phyloP scores from a whole-genome alignment of 2,113 vertebrate species.

The Vidua chalybeata region DNA sequence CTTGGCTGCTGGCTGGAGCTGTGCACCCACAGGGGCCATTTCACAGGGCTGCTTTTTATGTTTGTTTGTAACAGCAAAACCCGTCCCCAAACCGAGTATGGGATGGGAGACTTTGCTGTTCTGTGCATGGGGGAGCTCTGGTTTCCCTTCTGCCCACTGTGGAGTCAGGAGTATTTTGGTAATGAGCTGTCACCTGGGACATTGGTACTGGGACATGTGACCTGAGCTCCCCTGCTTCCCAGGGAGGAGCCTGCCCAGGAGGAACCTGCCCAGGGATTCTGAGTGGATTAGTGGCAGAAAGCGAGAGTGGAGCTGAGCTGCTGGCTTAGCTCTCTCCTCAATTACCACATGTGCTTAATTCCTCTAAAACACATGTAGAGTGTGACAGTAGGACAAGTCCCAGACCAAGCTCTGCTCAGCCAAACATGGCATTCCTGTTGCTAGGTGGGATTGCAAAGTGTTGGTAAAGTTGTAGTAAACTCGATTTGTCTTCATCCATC shows the following conservation, averaged over 20 bases:
- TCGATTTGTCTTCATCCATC: rapidly evolving
- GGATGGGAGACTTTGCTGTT: background rate
- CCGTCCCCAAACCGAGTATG: background rate
- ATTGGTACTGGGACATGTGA: background rate
- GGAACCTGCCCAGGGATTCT: background rate
- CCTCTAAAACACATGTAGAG: rapidly evolving
- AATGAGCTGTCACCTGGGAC: background rate
- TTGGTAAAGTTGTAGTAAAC: background rate
- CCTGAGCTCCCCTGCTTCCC: background rate
- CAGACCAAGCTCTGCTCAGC: background rate
- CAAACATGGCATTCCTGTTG: background rate
- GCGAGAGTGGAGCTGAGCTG: background rate
- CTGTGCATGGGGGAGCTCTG: background rate
- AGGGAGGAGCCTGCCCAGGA: background rate
- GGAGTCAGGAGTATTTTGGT: background rate
- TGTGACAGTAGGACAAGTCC: background rate
- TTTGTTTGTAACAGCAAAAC: background rate
- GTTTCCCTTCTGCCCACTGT: background rate
- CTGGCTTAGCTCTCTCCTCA: background rate
- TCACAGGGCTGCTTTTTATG: background rate
- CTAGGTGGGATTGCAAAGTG: background rate
- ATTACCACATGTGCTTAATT: background rate
- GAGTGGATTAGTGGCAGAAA: background rate
- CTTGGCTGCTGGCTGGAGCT: background rate
- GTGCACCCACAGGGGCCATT: background rate